Evolutionary conservation across 2,797 vertebrate genomes (phyloP), one percentile per base, ranked within the genome.

Genomic region (Hipposideros larvatus): DNA sequence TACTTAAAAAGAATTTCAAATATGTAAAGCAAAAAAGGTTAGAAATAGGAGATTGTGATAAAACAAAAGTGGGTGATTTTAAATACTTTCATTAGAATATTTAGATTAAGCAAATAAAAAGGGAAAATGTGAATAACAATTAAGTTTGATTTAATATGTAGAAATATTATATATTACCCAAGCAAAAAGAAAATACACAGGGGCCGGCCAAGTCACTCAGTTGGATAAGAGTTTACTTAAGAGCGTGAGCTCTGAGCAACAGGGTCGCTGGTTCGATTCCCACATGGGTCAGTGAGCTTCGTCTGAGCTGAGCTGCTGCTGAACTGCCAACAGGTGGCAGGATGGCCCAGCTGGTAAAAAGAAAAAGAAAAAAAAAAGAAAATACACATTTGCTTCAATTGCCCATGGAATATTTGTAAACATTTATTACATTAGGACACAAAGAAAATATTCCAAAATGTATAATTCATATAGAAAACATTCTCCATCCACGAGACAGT

Each of bases 41-140:
- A 94, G 61, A 91, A 87, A 89, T 73, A 82, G 31, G 13, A 48
- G 19, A 70, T 15, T 84, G 11, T 87, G 37, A 91, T 46, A 74
- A 95, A 95, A 93, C 28, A 70, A 75, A 14, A 41, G 16, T 61
- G 59, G 22, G 26, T 70, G 14, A 78, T 46, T 90, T 92, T 82
- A 57, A 0, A 85, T 61, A 86, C 24, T 91, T 80, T 93, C 51
- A 53, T 77, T 37, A 88, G 19, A 55, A 55, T 55, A 21, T 78
- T 65, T 84, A 91, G 61, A 91, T 85, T n/a, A 96, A 51, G 4
- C 31, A 95, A 19, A 90, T 59, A 90, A 84, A 97, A 77, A 41
- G 34, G 82, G 57, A 77, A 94, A 90, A 92, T 41, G 26, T 89
- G 43, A 95, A 65, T 61, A 63, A 79, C n/a, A 93, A 86, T 90